Conservation (phyloP, 2,888 invertebrate species). For the Galerucella calmariensis region DNA sequence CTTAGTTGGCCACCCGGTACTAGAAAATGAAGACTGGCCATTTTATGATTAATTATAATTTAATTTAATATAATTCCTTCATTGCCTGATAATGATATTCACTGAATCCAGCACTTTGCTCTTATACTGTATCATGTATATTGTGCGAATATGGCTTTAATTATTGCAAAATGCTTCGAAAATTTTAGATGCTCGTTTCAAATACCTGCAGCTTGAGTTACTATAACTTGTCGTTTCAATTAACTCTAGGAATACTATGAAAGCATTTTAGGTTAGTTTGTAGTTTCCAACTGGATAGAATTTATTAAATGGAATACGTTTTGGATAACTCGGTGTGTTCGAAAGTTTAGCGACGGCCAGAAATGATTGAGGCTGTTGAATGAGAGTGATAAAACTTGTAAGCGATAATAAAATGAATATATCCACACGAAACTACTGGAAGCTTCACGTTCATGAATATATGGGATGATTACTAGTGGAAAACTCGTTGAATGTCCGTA, state of each 20-base stretch:
- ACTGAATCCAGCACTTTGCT: too few relatives aligned
- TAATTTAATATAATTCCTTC: too few relatives aligned
- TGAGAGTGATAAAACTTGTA: background rate
- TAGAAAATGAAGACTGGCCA: too few relatives aligned
- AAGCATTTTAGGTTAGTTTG: background rate
- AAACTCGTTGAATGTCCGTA: background rate
- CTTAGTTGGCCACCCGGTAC: too few relatives aligned
- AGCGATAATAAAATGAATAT: background rate
- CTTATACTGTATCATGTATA: too few relatives aligned
- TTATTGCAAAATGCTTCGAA: background rate
- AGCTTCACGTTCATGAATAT: background rate
- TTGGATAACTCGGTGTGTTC: background rate
- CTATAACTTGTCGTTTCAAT: background rate
- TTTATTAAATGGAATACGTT: background rate
- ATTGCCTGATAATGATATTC: too few relatives aligned
- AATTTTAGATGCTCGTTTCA: background rate
- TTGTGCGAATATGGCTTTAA: background rate
- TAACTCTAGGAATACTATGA: background rate
- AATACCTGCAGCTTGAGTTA: background rate
- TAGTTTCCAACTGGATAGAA: slow-evolving; percentile 1
- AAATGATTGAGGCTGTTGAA: background rate
- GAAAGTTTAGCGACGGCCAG: background rate
- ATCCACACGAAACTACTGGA: background rate
- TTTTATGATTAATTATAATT: too few relatives aligned
- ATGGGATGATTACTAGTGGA: background rate